These are phyloP conservation scores for Teleogryllus occipitalis DNA, from an alignment of 1,140 invertebrate genomes.

Conservation along the genomic window DNA sequence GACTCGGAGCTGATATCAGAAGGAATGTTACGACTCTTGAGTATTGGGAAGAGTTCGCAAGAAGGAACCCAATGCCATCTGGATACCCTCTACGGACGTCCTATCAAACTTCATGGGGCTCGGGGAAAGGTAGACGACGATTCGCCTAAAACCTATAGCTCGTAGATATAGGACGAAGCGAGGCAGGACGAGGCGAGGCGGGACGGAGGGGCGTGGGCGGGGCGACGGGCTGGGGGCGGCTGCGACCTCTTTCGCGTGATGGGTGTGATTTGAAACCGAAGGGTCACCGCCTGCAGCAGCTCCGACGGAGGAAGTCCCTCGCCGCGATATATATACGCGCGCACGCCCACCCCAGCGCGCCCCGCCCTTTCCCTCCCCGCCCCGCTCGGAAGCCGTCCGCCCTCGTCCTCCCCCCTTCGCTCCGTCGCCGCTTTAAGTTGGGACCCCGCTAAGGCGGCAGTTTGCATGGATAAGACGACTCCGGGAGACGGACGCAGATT, in stretches of 20 bases:
- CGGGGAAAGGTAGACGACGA: neutral
- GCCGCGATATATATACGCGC: neutral
- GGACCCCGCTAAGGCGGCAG: neutral
- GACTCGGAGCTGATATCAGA: slow-evolving; percentile 16
- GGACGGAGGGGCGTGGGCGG: neutral
- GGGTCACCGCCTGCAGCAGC: slow-evolving; percentile 6
- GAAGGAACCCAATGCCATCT: slow-evolving; percentile 13
- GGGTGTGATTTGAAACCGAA: slow-evolving; percentile 15
- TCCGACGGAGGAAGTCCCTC: neutral
- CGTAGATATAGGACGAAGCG: neutral
- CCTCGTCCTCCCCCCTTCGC: neutral
- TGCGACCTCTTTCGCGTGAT: slow-evolving; percentile 2
- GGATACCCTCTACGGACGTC: slow-evolving; percentile 10
- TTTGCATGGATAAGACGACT: slow-evolving; percentile 4
- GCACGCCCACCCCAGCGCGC: neutral
- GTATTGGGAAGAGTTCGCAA: slow-evolving; percentile 1
- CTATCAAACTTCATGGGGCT: slow-evolving; percentile 11
- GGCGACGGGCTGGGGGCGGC: neutral
- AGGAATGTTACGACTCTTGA: slow-evolving; percentile 15
- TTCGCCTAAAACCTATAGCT: slow-evolving; percentile 4
- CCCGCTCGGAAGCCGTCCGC: neutral
- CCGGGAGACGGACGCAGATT: neutral
- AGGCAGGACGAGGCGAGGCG: neutral
- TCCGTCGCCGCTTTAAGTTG: neutral
- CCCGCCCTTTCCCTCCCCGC: neutral